Base-by-base conservation (phyloP, 2,797 vertebrate species). In the Monodelphis domestica region DNA sequence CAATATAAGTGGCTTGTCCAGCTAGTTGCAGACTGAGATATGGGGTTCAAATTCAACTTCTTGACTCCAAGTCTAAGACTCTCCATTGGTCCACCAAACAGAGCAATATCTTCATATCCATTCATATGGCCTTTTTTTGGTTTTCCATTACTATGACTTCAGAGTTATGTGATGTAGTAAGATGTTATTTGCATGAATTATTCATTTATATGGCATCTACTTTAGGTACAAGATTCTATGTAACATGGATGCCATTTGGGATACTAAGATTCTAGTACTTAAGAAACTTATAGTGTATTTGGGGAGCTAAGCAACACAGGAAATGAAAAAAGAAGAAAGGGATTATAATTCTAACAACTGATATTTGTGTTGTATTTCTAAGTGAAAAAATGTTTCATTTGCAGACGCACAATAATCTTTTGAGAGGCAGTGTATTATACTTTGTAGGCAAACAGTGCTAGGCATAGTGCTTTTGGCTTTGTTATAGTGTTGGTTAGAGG, bases 181-280 rank as follows among this genome's bases (percentile, higher is more conserved):
- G 15, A 38, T 38, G n/a, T 38, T n/a, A 38, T 17, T 70, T 70
- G 63, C 33, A n/a, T 70, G n/a, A 33, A n/a, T 38, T n/a, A 17
- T 92, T 91, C 55, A 89, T 89, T 93, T 87, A 54, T 50, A 54
- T 7, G 89, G 6, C 29, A 92, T 94, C 53, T 57, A n/a, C 88
- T 87, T n/a, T 59, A 38, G 63, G 57, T 4, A 59, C 3, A 33
- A 38, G 4, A 38, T 70, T 17, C 38, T 21, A 38, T 6, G 21
- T 21, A 17, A 7, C 2, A 38, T 21, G n/a, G 63, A 38, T 17
- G 6, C 15, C n/a, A 7, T 38, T 38, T 38, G 63, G 15, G n/a
- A 70, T 70, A 17, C 63, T 70, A 5, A 2, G 70, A 54, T 51
- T 26, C 14, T 33, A 90, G 14, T 2, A 50, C 29, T 33, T 12